Percentiles rank a stretch among this genome's conserved stretches.
Conservation (phyloP, 2,888 invertebrate genomes). For the Cremastinae sp. region DNA sequence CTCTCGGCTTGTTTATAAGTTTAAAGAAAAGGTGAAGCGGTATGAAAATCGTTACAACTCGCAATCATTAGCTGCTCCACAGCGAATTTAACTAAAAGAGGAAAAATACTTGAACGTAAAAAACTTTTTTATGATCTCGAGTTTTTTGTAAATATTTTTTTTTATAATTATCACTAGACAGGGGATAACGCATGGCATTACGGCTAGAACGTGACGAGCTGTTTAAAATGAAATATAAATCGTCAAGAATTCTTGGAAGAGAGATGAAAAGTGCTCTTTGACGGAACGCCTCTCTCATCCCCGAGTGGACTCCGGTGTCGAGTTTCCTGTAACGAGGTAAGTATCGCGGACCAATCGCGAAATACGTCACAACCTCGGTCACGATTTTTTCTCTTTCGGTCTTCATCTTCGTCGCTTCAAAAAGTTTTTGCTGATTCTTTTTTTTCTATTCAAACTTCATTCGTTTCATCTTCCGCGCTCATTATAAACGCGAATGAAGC, state of each 20-base stretch:
- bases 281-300: conserved; percentile 16
- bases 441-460: conserved; percentile 10
- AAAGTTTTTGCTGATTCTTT: conserved; percentile 14
- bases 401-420: conserved; percentile 8
- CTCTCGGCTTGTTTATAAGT: neutral
- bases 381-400: neutral
- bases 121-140: neutral
- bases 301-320: conserved; percentile 13
- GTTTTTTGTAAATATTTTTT: neutral
- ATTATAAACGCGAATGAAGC: conserved; percentile 13
- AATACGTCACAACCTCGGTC: conserved; percentile 7
- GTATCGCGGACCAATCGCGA: conserved; percentile 7
- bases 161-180: conserved; percentile 20
- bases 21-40: conserved; percentile 7
- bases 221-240: conserved; percentile 34
- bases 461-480: conserved; percentile 7
- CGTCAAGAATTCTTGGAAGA: conserved; percentile 12
- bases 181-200: conserved; percentile 25
- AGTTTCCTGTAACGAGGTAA: conserved; percentile 17
- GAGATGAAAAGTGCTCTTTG: conserved; percentile 33
- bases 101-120: neutral
- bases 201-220: conserved; percentile 33
- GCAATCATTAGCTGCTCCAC: conserved; percentile 19
- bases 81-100: conserved; percentile 20
- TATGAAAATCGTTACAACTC: conserved; percentile 23